Percentiles rank a stretch among this genome's conserved stretches.
These are phyloP conservation scores for Styela clava DNA, from an alignment of 23 tunicate species.

Conservation along the genomic window DNA sequence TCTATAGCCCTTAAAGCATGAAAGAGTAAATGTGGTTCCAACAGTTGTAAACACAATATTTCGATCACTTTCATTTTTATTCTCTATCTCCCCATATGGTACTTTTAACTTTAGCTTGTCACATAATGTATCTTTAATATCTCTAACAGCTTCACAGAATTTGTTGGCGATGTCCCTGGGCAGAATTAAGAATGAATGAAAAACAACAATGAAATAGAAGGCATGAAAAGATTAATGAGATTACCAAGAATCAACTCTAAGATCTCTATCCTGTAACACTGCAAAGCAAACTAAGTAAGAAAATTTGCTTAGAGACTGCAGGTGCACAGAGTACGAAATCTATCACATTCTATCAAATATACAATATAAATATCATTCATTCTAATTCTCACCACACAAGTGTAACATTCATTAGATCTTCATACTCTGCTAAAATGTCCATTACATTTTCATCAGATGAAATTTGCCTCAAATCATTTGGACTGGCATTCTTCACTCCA, in stretches of 20 bases:
- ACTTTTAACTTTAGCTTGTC: constrained; percentile 10
- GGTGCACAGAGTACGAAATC: too few relatives aligned
- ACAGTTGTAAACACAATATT: constrained; percentile 21
- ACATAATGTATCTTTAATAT: constrained; percentile 23
- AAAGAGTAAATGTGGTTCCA: constrained; percentile 57
- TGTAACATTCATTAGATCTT: constrained; percentile 29
- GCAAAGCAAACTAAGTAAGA: too few relatives aligned
- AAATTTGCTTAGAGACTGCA: too few relatives aligned
- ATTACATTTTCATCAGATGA: constrained; percentile 31
- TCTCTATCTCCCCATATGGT: neutral
- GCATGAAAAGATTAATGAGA: too few relatives aligned
- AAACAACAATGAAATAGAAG: too few relatives aligned
- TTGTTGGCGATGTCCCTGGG: constrained; percentile 33
- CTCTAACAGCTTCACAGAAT: constrained; percentile 48
- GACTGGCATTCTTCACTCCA: constrained; percentile 45
- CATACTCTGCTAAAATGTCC: constrained; percentile 24
- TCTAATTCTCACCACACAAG: too few relatives aligned
- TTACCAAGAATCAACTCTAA: too few relatives aligned
- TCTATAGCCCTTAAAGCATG: constrained; percentile 55
- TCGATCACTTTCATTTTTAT: constrained; percentile 22
- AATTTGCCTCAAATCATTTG: constrained; percentile 33
- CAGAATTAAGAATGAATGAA: too few relatives aligned
- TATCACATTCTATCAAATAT: too few relatives aligned
- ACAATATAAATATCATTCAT: too few relatives aligned
- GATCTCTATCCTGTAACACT: too few relatives aligned